Percentiles rank a stretch among this genome's conserved stretches.
Conservation (phyloP, 2,888 invertebrate genomes). For the Adelognathus sp. region DNA sequence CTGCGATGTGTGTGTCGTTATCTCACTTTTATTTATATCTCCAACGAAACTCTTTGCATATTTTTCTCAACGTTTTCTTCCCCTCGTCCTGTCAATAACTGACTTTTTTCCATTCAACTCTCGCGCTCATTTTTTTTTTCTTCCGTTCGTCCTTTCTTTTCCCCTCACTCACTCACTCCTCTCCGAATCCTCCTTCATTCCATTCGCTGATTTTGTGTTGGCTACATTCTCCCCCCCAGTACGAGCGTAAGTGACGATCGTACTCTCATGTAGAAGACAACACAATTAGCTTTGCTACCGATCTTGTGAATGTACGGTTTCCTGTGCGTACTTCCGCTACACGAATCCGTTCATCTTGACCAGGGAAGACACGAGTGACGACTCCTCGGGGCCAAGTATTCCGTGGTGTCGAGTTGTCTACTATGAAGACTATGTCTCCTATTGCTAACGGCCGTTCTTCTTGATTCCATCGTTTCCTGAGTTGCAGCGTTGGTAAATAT, state of each 20-base stretch:
- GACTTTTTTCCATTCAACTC: no score
- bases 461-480: constrained; percentile 23
- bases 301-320: background rate
- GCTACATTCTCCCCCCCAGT: background rate
- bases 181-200: no score
- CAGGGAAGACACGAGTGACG: constrained; percentile 17
- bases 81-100: no score
- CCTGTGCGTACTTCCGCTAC: constrained; percentile 7
- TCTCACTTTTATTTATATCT: no score
- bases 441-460: background rate
- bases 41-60: no score
- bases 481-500: no score
- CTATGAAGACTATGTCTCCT: constrained; percentile 30
- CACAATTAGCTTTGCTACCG: background rate
- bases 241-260: background rate
- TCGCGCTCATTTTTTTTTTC: no score
- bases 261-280: background rate
- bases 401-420: constrained; percentile 16
- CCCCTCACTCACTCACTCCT: no score
- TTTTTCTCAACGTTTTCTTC: no score
- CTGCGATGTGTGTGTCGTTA: no score
- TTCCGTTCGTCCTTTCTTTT: no score
- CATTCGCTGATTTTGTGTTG: no score
- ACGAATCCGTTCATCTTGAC: constrained; percentile 35
- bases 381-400: constrained; percentile 30